phyloP scores from a whole-genome alignment of 2,113 vertebrate genomes.

The Colinus virginianus region DNA sequence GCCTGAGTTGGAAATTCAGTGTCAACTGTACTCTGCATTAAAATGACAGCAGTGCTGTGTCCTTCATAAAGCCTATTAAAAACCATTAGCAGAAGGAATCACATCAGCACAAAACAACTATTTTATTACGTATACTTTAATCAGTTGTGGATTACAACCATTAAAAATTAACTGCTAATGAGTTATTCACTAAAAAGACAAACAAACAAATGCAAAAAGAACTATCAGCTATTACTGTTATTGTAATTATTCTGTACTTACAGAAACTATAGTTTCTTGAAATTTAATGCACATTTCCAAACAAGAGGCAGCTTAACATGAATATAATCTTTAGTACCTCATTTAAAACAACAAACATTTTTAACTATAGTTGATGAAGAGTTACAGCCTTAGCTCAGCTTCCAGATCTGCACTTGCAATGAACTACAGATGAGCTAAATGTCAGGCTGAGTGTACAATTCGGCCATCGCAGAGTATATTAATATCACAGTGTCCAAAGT shows the following conservation, averaged over 20 bases:
- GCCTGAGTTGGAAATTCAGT: not conserved
- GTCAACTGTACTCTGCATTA: not conserved
- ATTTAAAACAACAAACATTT: not conserved
- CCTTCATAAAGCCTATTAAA: not conserved
- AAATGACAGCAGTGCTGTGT: not conserved
- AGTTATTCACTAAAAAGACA: not conserved
- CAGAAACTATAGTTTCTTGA: not conserved
- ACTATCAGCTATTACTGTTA: not conserved
- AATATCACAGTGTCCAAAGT: not conserved
- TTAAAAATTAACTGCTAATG: slow-evolving; percentile 21
- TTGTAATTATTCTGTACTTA: not conserved
- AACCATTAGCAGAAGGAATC: not conserved
- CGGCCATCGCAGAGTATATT: not conserved
- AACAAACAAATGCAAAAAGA: not conserved
- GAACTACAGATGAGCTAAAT: not conserved
- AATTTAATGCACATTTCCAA: not conserved
- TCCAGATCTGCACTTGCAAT: not conserved
- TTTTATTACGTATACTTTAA: not conserved
- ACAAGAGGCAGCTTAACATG: not conserved
- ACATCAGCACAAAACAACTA: rapidly evolving
- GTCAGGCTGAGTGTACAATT: not conserved
- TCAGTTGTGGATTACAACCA: not conserved
- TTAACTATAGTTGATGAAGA: not conserved
- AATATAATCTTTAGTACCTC: not conserved
- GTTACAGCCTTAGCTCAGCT: not conserved